Evolutionary conservation across 2,888 invertebrate species (phyloP).

Genomic region (Ormia ochracea): DNA sequence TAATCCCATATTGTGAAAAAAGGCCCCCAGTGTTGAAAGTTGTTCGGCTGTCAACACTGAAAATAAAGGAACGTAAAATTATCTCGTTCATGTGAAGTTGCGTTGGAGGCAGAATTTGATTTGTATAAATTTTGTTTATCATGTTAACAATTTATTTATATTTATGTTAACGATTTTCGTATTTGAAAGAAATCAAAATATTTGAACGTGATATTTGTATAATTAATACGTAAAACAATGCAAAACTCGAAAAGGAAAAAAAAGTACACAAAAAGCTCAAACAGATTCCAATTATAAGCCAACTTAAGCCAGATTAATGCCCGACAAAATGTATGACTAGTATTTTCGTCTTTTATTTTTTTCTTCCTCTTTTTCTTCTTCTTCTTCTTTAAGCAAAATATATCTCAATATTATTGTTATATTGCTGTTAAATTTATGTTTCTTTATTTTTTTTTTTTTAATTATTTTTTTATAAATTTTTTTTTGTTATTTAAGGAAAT

Average conservation of each 20-base stretch:
- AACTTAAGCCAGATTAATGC: background rate
- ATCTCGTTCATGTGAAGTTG: background rate
- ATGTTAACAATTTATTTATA: conserved; percentile 43
- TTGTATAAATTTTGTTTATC: conserved; percentile 22
- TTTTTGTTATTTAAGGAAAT: too few relatives aligned
- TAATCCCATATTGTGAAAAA: too few relatives aligned
- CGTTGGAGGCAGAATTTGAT: conserved; percentile 2
- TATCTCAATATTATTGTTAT: background rate
- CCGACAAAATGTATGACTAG: background rate
- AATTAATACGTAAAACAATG: conserved; percentile 36
- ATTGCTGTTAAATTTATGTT: conserved; percentile 29
- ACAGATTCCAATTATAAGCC: conserved; percentile 7
- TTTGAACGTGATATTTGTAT: conserved; percentile 41
- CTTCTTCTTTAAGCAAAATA: background rate
- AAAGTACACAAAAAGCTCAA: background rate
- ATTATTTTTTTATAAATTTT: too few relatives aligned
- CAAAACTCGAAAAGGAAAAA: background rate
- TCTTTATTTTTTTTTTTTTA: too few relatives aligned
- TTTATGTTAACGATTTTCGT: conserved; percentile 17
- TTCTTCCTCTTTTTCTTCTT: background rate
- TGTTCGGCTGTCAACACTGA: conserved; percentile 16
- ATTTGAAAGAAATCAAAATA: conserved; percentile 7
- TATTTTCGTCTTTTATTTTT: background rate
- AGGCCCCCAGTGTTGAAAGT: conserved; percentile 9
- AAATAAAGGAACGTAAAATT: background rate